Evolutionary conservation across 2,797 vertebrate species (phyloP).

Genomic region (Alectoris magna): DNA sequence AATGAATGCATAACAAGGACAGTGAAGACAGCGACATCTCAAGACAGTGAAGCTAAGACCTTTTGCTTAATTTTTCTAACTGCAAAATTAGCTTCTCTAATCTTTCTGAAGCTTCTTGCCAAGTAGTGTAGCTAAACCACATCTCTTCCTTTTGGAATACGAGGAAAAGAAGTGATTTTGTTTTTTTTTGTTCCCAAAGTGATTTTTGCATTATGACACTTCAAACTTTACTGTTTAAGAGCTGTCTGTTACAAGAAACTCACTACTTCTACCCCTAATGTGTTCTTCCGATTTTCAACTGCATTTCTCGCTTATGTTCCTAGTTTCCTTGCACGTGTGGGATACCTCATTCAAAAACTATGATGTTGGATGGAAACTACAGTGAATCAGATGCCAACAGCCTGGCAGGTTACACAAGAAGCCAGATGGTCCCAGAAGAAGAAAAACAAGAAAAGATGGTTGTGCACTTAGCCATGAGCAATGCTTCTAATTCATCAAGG

Average conservation of each 20-base stretch:
- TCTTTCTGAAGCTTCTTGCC: neutral
- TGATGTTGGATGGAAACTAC: conserved; percentile 90
- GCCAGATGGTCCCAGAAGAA: conserved; percentile 82
- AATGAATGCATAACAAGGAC: neutral
- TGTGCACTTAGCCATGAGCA: conserved; percentile 88
- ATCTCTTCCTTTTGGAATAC: neutral
- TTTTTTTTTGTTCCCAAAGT: neutral
- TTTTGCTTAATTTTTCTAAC: neutral
- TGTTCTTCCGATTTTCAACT: neutral
- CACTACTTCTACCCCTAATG: neutral
- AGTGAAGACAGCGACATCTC: too few relatives aligned
- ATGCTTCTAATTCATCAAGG: conserved; percentile 82
- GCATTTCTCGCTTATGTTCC: conserved; percentile 47
- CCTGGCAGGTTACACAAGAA: conserved; percentile 89
- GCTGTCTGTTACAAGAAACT: neutral
- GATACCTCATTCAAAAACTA: conserved; percentile 87
- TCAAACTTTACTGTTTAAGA: neutral
- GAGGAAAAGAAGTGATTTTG: rapidly evolving
- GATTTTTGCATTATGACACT: neutral
- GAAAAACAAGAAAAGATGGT: conserved; percentile 90
- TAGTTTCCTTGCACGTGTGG: conserved; percentile 88
- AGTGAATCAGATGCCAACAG: conserved; percentile 91
- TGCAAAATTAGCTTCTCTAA: neutral
- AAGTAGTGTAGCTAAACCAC: neutral
- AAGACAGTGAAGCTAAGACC: neutral